phyloP scores from a whole-genome alignment of 2,113 vertebrate genomes.

The Saguinus imperator region DNA sequence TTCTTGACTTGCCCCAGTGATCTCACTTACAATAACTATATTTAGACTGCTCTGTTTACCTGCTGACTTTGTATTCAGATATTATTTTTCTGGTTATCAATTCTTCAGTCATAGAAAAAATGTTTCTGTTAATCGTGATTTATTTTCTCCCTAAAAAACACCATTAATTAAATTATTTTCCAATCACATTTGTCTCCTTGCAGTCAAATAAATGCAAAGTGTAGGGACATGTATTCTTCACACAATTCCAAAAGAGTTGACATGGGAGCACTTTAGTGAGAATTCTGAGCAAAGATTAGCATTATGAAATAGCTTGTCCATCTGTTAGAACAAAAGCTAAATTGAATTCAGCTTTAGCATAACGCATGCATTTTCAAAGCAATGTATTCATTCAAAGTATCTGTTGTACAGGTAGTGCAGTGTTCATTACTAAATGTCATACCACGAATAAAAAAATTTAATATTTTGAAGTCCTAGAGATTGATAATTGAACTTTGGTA shows the following conservation, averaged over 20 bases:
- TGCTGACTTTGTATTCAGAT: neutral
- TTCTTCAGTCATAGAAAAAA: neutral
- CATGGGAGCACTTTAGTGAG: neutral
- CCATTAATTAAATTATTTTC: neutral
- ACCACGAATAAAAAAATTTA: neutral
- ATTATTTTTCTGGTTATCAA: neutral
- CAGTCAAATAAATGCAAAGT: neutral
- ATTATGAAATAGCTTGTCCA: neutral
- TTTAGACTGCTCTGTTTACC: neutral
- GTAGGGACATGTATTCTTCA: neutral
- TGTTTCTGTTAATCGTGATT: neutral
- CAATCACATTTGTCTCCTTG: neutral
- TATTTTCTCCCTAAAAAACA: neutral
- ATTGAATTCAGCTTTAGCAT: neutral
- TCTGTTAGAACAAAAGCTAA: conserved; percentile 33
- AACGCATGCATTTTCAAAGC: neutral
- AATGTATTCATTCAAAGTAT: neutral
- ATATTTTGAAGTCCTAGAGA: neutral
- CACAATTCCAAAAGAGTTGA: neutral
- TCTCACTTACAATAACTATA: neutral
- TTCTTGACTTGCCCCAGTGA: neutral
- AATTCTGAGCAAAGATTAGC: neutral
- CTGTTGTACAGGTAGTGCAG: neutral
- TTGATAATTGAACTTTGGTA: neutral
- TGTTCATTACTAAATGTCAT: neutral